Evolutionary conservation across 2,797 vertebrate genomes (phyloP).

Genomic region (Anas capensis): DNA sequence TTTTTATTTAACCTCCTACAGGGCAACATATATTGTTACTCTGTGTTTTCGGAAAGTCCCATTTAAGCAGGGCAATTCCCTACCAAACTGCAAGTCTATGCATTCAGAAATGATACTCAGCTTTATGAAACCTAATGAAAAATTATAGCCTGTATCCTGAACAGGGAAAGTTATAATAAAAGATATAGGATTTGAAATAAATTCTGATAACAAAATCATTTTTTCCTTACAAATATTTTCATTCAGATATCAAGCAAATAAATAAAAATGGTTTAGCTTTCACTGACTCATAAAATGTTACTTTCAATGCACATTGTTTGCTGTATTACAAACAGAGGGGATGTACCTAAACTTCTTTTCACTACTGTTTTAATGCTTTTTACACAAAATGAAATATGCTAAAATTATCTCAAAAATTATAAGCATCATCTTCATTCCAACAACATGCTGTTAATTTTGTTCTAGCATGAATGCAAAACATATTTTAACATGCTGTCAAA

Average conservation of each 20-base stretch:
- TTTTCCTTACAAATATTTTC: constrained; percentile 41
- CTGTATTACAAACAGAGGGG: neutral
- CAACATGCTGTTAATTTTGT: constrained; percentile 79
- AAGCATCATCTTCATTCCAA: constrained; percentile 72
- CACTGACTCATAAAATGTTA: constrained; percentile 20
- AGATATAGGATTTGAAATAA: constrained; percentile 63
- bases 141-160: constrained; percentile 30
- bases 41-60: neutral
- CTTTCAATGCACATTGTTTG: constrained; percentile 9
- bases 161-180: constrained; percentile 25
- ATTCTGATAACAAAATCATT: constrained; percentile 61
- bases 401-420: constrained; percentile 67
- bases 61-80: neutral
- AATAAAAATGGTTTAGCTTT: constrained; percentile 42
- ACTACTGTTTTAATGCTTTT: constrained; percentile 40
- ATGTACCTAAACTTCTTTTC: neutral
- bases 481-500: constrained; percentile 84
- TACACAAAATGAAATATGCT: constrained; percentile 52
- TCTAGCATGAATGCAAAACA: constrained; percentile 74
- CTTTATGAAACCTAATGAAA: constrained; percentile 49
- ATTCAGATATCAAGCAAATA: constrained; percentile 16
- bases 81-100: neutral
- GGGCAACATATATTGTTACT: neutral
- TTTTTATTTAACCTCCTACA: constrained; percentile 58
- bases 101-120: neutral